These are phyloP conservation scores for Drosophila putrida DNA, from an alignment of 2,888 invertebrate genomes.

Conservation along the genomic window DNA sequence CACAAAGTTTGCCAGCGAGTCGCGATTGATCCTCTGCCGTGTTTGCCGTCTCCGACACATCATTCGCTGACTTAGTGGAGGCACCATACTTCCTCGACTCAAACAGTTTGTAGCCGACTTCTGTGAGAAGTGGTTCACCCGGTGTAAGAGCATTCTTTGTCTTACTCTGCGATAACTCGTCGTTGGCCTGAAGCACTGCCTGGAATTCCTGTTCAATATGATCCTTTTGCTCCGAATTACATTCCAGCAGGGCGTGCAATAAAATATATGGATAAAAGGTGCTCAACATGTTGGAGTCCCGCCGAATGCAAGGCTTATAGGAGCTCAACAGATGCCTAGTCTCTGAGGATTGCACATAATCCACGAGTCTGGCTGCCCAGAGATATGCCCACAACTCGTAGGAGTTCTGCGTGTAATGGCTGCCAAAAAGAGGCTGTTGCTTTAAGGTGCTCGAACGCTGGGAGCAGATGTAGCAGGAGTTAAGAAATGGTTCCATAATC, in stretches of 20 bases:
- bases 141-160: not conserved
- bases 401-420: constrained; percentile 88
- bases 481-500: constrained; percentile 91
- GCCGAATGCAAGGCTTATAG: constrained; percentile 91
- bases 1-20: constrained; percentile 90
- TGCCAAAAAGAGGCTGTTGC: constrained; percentile 89
- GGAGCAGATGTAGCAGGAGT: constrained; percentile 88
- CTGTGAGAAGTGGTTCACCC: constrained; percentile 4
- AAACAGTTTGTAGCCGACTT: constrained; percentile 70
- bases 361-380: constrained; percentile 91
- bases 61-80: constrained; percentile 12
- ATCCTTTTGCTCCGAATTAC: constrained; percentile 83
- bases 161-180: constrained; percentile 29
- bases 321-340: constrained; percentile 88
- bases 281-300: constrained; percentile 90
- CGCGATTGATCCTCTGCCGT: constrained; percentile 55
- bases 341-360: constrained; percentile 87
- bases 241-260: constrained; percentile 88
- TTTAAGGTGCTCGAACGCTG: constrained; percentile 77
- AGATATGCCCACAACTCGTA: constrained; percentile 92
- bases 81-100: constrained; percentile 74
- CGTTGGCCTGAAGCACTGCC: constrained; percentile 84
- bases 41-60: not conserved
- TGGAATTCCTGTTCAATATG: constrained; percentile 87
- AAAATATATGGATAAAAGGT: constrained; percentile 92